Evolutionary conservation across 2,888 invertebrate species (phyloP).

Genomic region (Leucania comma): DNA sequence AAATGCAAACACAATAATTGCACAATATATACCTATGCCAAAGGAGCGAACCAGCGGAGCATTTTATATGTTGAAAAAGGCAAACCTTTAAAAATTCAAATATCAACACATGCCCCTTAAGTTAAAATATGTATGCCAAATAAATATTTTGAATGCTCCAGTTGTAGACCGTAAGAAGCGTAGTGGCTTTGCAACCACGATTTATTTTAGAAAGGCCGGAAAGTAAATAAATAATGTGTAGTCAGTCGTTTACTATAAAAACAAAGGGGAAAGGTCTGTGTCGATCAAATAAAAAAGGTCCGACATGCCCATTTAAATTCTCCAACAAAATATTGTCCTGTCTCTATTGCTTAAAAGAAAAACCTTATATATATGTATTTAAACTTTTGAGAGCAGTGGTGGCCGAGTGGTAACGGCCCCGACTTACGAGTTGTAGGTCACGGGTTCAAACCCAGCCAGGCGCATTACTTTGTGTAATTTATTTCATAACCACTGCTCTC

Average conservation of each 20-base stretch:
- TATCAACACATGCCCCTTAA: background rate
- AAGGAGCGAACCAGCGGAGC: background rate
- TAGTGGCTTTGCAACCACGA: slow-evolving; percentile 46
- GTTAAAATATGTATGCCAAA: slow-evolving; percentile 45
- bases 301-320: slow-evolving; percentile 73
- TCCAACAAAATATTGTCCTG: slow-evolving; percentile 72
- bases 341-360: slow-evolving; percentile 67
- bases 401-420: too few relatives aligned
- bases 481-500: too few relatives aligned
- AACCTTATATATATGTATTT: slow-evolving; percentile 34
- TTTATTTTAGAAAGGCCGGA: slow-evolving; percentile 73
- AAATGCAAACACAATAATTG: too few relatives aligned
- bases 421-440: too few relatives aligned
- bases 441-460: too few relatives aligned
- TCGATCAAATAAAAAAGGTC: slow-evolving; percentile 75
- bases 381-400: slow-evolving; percentile 1
- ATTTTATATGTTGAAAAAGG: background rate
- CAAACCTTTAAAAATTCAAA: slow-evolving; percentile 7
- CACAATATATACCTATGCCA: too few relatives aligned
- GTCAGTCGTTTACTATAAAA: slow-evolving; percentile 76
- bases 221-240: slow-evolving; percentile 75
- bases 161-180: slow-evolving; percentile 26
- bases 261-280: slow-evolving; percentile 72
- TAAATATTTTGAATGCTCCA: slow-evolving; percentile 53
- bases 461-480: too few relatives aligned